Evolutionary conservation across 1,140 invertebrate genomes (phyloP), one percentile per base, ranked within the genome.

Genomic region (Copidosoma floridanum): DNA sequence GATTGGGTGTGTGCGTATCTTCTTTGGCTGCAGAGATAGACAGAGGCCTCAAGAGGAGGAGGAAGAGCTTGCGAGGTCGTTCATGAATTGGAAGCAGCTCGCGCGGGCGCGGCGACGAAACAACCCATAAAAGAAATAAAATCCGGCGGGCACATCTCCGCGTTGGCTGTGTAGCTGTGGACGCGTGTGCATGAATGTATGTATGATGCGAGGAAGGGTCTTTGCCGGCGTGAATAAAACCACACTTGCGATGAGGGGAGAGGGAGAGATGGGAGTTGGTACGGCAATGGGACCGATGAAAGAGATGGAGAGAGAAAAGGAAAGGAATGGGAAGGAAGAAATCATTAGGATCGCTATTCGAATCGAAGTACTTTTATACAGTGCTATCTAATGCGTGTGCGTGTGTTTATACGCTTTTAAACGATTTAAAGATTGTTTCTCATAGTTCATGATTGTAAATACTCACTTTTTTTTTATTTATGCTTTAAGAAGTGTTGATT

Each of bases 31-130:
- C n/a, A n/a, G n/a, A n/a, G n/a, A 43, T 43, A 43, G 18, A 4
- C 23, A 27, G 7, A 11, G 32, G 11, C 21, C 23, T 37, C 26
- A 16, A 8, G 38, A 26, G 21, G 20, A 16, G 38, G 40, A 14
- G 29, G 53, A 54, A 41, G 51, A 60, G 60, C 27, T 32, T 43
- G 37, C 54, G 57, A 66, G 67, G 64, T 74, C 72, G 69, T 76
- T 74, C 73, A 74, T 75, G 73, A 78, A 75, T 78, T 75, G 72
- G 71, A 76, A 76, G 76, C 76, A 71, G 65, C 65, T 68, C 57
- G 65, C 59, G 67, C 50, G n/a, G 38, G 24, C 26, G 64, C 64
- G 66, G 68, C 65, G 69, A 68, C 68, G 69, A 76, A 76, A 78
- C 72, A 75, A 74, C 69, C 64, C 68, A 70, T 74, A 76, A 72